These are phyloP conservation scores for Drosophila suzukii DNA, from an alignment of 1,140 invertebrate species.

Conservation along the genomic window DNA sequence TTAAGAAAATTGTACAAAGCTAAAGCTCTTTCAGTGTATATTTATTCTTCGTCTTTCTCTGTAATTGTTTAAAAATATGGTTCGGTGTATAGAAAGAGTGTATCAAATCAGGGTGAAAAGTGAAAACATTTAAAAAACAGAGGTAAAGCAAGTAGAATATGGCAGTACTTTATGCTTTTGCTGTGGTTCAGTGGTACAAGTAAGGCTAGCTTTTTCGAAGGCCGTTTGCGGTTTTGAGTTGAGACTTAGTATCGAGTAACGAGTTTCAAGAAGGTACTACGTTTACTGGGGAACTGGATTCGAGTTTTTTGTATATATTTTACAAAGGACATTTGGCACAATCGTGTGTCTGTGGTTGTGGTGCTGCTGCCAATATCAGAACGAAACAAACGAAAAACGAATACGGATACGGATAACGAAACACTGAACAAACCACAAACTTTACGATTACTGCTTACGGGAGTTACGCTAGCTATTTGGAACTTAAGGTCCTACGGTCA, in stretches of 20 bases:
- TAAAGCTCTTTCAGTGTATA: conserved; percentile 54
- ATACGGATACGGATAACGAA: conserved; percentile 39
- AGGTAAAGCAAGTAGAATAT: conserved; percentile 27
- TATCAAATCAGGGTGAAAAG: conserved; percentile 25
- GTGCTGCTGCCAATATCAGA: conserved; percentile 22
- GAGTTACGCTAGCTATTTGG: conserved; percentile 39
- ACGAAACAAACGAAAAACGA: conserved; percentile 40
- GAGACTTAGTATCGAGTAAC: conserved; percentile 24
- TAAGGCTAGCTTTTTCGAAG: conserved; percentile 7
- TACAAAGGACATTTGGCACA: conserved; percentile 50
- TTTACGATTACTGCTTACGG: conserved; percentile 46
- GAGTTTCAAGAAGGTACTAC: conserved; percentile 26
- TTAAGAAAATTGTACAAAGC: conserved; percentile 51
- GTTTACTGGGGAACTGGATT: conserved; percentile 25
- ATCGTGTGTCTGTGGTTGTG: conserved; percentile 33
- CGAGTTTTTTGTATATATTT: conserved; percentile 21
- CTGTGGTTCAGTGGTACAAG: conserved; percentile 33
- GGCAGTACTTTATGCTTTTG: conserved; percentile 80
- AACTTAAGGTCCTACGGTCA: conserved; percentile 67
- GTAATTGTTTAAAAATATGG: conserved; percentile 65
- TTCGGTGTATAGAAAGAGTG: conserved; percentile 39
- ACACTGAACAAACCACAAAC: conserved; percentile 62
- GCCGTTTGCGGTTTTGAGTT: conserved; percentile 31
- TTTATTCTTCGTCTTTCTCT: conserved; percentile 82
- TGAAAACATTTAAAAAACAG: conserved; percentile 25